A percentile compares a stretch with the other conserved stretches of the same genome.
phyloP scores from a whole-genome alignment of 1,140 invertebrate species.

The Cydia strobilella region DNA sequence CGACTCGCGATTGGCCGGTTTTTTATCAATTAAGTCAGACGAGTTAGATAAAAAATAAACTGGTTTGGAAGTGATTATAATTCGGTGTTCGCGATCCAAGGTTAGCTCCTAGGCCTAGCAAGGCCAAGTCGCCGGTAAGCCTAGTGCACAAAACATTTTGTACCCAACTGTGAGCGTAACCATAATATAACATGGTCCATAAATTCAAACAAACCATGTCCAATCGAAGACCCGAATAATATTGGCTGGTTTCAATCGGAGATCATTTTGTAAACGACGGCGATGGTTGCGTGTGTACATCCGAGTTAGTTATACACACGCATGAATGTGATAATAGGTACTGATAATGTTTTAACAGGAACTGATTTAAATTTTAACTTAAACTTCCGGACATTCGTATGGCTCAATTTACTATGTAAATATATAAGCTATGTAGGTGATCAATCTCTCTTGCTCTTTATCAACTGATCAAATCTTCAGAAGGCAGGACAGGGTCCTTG shows the following conservation, averaged over 20 bases:
- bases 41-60: background rate
- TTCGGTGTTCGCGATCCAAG: constrained; percentile 4
- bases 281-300: background rate
- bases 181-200: background rate
- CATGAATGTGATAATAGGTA: background rate
- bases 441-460: no score
- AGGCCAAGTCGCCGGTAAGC: constrained; percentile 15
- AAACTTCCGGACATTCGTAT: no score
- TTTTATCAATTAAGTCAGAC: background rate
- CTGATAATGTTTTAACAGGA: background rate
- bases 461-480: no score
- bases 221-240: no score
- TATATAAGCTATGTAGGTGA: no score
- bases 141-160: background rate
- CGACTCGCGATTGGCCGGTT: no score
- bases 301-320: background rate
- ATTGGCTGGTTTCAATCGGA: no score
- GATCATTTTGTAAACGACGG: background rate
- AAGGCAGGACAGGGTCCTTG: no score
- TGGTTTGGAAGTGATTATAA: background rate
- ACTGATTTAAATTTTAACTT: background rate
- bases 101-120: background rate
- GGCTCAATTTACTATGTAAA: no score
- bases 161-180: background rate
- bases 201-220: no score